Base-by-base conservation (phyloP, 2,113 vertebrate species). In the Mustelus asterias region DNA sequence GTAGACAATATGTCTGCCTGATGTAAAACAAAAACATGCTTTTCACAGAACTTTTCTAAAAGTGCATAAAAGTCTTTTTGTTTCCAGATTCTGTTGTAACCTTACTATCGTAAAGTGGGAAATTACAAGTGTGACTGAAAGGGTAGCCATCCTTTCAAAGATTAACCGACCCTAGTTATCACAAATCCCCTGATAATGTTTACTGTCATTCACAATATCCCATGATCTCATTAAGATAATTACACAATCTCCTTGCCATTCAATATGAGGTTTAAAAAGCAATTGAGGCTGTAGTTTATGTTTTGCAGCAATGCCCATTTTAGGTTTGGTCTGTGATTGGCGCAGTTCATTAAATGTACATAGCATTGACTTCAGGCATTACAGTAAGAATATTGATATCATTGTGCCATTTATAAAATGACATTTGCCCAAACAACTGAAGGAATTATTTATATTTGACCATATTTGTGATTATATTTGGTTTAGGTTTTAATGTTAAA, bases 21-120 rank as follows among this genome's bases (percentile, higher is more conserved):
- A 95, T 72, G 44, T 54, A 95, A 69, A 44, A 95, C 67, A 95
- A 48, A 95, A 95, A 24, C 94, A 33, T 95, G 65, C 16, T 65
- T 54, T 95, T 44, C 41, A 54, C 44, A 54, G 69, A 72, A 41
- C 10, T 95, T 95, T 33, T 95, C 29, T 95, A 33, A 72, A 72
- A 95, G 37, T 72, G n/a, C 26, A 72, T 18, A 95, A 48, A 95
- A 95, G 67, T 54, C 67, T 72, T 95, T 72, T 95, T 72, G 69
- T 72, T 70, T 72, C 41, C 94, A 54, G 24, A 95, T 20, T 95
- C 41, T 54, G 13, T 14, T 26, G 41, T 44, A 70, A 72, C 16
- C 69, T 29, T 72, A 72, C 11, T 54, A 44, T 54, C 13, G 14
- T 76, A 58, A 60, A 24, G 14, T 6, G 0, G 26, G 41, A 72